These are phyloP conservation scores for Caenorhabditis becei DNA, from an alignment of 2,888 invertebrate genomes.

Conservation along the genomic window DNA sequence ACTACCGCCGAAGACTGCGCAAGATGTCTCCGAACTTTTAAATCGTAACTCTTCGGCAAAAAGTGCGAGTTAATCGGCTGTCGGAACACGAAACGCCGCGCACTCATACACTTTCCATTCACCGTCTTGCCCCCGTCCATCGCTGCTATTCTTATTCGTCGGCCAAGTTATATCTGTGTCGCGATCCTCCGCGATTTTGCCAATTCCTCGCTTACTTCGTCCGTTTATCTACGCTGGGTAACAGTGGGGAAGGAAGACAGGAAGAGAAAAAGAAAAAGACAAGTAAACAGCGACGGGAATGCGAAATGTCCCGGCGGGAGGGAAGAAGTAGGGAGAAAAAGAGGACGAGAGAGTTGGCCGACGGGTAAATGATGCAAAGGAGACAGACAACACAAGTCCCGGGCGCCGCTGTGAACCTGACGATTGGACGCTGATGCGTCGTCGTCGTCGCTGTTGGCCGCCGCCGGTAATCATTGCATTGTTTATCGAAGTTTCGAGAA, in stretches of 20 bases:
- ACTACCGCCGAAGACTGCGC: neutral
- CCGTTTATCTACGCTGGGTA: slow-evolving; percentile 38
- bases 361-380: slow-evolving; percentile 48
- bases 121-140: slow-evolving; percentile 11
- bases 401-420: slow-evolving; percentile 31
- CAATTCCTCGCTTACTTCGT: slow-evolving; percentile 32
- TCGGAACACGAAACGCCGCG: slow-evolving; percentile 16
- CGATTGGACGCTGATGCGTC: slow-evolving; percentile 46
- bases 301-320: slow-evolving; percentile 39
- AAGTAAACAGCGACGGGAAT: slow-evolving; percentile 53
- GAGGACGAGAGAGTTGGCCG: slow-evolving; percentile 14
- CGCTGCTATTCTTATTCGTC: slow-evolving; percentile 19
- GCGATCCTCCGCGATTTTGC: slow-evolving; percentile 20
- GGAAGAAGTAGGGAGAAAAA: slow-evolving; percentile 27
- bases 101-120: slow-evolving; percentile 14
- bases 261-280: slow-evolving; percentile 36
- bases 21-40: neutral
- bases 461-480: slow-evolving; percentile 44
- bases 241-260: slow-evolving; percentile 22
- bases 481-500: slow-evolving; percentile 46
- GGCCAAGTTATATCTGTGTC: slow-evolving; percentile 18
- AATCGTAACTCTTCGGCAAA: slow-evolving; percentile 13
- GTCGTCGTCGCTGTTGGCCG: slow-evolving; percentile 15
- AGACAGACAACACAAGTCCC: slow-evolving; percentile 41
- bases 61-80: slow-evolving; percentile 25